Evolutionary conservation across 2,888 invertebrate genomes (phyloP), one percentile per base, ranked within the genome.

Genomic region (Callinectes sapidus): DNA sequence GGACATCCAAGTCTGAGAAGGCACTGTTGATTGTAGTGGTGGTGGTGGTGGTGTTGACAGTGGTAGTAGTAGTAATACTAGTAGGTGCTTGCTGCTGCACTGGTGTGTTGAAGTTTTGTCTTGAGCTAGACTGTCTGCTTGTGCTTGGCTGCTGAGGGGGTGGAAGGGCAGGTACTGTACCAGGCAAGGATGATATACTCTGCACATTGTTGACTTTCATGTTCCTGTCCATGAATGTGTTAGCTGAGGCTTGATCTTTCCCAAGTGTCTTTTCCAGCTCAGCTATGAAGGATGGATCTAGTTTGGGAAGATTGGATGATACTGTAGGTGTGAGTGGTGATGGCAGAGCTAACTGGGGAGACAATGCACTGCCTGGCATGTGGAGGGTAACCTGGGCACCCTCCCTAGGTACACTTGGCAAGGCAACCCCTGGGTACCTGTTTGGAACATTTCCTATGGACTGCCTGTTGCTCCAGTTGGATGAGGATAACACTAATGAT

Each of bases 221-320:
- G 6, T 92, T 89, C n/a, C 87, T 89, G 10, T 91, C 92, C 39
- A 32, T 91, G 77, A 91, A 94, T 28, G 92, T 94, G 77, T 94
- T 94, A 39, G 93, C 93, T n/a, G 93, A 92, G 18, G 91, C 92
- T 86, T 93, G 93, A 48, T 94, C 94, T 77, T 92, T 91, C 0
- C 96, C 96, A 23, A 97, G 95, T 95, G 96, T 97, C 95, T 97
- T 97, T 95, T 97, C 97, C 89, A 97, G 95, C 95, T 97, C 97
- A 0, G 96, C 96, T 71, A 97, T 96, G 94, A 97, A 97, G 28
- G 96, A 96, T 14, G 96, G 96, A 95, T 97, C 97, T 32, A 97
- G 54, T 91, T 92, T 93, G 28, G 93, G 92, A 28, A 94, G 66
- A 32, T 81, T 39, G 18, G 88, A 55, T 61, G 42, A 2, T 10